Evolutionary conservation across 1,140 invertebrate species (phyloP), one percentile per base, ranked within the genome.

Genomic region (Caerostris darwini): DNA sequence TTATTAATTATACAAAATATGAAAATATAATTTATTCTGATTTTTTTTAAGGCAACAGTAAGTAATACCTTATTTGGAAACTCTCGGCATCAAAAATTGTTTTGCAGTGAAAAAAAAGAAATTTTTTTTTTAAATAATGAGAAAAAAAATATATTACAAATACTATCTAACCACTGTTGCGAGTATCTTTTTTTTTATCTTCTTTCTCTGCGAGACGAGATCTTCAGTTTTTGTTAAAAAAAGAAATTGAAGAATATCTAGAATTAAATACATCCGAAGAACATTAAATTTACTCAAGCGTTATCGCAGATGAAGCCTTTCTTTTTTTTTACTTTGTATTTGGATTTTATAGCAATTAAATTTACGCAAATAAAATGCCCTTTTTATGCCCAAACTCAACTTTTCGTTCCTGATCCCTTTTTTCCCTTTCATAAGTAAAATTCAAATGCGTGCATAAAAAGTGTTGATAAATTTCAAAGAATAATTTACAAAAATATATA

Each of bases 1-100:
- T 34, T 83, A 58, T 58, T 57, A 83, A 83, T 83, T 5, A 83
- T 57, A 83, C 56, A 83, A 83, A 83, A 83, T 56, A 57, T 58
- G 82, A 83, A 83, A 83, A 83, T 83, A 57, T 82, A 83, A 83
- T 83, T 83, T 56, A 83, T 83, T 83, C 82, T 58, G 82, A 83
- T 57, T 83, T 83, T 83, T n/a, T 83, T 77, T 10, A 83, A 83
- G 57, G 54, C 54, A 10, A 3, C 54, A 56, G 56, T 34, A 34
- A 34, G 34, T 57, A 83, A 19, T 57, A 54, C 82, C 14, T 58
- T 83, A 83, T 83, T 56, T n/a, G 82, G n/a, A 83, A 3, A 12
- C 77, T 83, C 81, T 14, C 17, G 14, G 34, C 56, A 58, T 17
- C 14, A 3, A 10, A 54, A n/a, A 3, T 56, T 58, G 57, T 58